These are phyloP conservation scores for Noctua pronuba DNA, from an alignment of 2,888 invertebrate genomes.

Conservation along the genomic window DNA sequence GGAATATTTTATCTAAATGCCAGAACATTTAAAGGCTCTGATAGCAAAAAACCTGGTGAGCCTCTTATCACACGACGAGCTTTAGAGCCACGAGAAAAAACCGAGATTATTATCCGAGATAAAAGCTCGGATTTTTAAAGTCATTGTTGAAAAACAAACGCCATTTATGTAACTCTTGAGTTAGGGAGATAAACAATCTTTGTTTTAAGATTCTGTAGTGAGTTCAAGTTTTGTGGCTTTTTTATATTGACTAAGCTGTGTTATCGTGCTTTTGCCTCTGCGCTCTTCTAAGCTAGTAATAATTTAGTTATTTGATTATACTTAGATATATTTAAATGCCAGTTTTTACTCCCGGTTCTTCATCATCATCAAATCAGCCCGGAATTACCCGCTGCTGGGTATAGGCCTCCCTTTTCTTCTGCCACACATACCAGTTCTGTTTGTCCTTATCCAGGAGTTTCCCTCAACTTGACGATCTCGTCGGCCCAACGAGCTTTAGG, in stretches of 20 bases:
- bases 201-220: constrained; percentile 60
- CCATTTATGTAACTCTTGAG: constrained; percentile 68
- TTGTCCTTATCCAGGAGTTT: no score
- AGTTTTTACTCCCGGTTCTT: not conserved
- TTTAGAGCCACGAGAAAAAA: constrained; percentile 73
- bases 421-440: no score
- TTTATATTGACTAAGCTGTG: constrained; percentile 28
- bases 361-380: no score
- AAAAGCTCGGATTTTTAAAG: constrained; percentile 66
- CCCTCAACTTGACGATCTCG: no score
- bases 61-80: constrained; percentile 73
- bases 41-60: constrained; percentile 74
- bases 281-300: constrained; percentile 1
- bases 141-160: constrained; percentile 69
- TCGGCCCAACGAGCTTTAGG: no score
- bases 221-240: constrained; percentile 40
- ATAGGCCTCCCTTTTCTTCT: no score
- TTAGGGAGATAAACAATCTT: constrained; percentile 64
- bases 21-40: constrained; percentile 70
- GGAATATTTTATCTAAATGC: constrained; percentile 61
- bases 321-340: not conserved
- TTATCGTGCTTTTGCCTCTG: constrained; percentile 49
- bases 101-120: constrained; percentile 74
- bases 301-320: not conserved
- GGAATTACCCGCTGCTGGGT: no score